A percentile compares a stretch with the other conserved stretches of the same genome.
Evolutionary conservation across 2,113 vertebrate species (phyloP).

Genomic region (Menura novaehollandiae): DNA sequence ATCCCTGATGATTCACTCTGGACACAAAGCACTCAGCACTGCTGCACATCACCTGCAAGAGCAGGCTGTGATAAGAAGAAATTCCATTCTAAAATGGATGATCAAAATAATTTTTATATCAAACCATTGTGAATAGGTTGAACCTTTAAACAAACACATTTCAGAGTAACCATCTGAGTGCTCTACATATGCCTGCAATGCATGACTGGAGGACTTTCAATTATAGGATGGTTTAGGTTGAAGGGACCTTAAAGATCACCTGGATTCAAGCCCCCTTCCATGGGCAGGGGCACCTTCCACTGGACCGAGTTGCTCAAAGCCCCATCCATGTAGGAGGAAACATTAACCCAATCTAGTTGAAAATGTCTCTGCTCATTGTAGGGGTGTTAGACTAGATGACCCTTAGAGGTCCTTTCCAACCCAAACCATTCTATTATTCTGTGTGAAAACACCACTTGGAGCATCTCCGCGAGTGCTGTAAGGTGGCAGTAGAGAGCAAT

Average conservation of each 20-base stretch:
- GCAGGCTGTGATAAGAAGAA: background rate
- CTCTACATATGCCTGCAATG: background rate
- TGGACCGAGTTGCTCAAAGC: background rate
- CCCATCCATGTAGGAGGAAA: background rate
- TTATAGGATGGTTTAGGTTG: background rate
- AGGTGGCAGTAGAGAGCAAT: background rate
- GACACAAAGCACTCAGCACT: background rate
- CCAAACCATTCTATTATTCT: background rate
- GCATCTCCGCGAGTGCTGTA: background rate
- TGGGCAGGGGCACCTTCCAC: background rate
- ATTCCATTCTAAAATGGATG: background rate
- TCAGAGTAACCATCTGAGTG: background rate
- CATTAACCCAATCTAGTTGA: background rate
- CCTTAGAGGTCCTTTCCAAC: background rate
- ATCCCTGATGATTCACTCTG: background rate
- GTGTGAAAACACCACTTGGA: background rate
- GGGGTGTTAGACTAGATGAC: background rate
- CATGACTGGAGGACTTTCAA: background rate
- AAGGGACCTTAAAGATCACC: background rate
- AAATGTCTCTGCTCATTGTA: background rate
- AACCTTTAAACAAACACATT: background rate
- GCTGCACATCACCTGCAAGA: background rate
- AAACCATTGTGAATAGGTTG: accelerated
- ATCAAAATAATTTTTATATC: background rate
- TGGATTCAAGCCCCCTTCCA: accelerated